Percentiles rank a stretch among this genome's conserved stretches.
phyloP scores from a whole-genome alignment of 2,113 vertebrate species.

The Lampris incognitus region DNA sequence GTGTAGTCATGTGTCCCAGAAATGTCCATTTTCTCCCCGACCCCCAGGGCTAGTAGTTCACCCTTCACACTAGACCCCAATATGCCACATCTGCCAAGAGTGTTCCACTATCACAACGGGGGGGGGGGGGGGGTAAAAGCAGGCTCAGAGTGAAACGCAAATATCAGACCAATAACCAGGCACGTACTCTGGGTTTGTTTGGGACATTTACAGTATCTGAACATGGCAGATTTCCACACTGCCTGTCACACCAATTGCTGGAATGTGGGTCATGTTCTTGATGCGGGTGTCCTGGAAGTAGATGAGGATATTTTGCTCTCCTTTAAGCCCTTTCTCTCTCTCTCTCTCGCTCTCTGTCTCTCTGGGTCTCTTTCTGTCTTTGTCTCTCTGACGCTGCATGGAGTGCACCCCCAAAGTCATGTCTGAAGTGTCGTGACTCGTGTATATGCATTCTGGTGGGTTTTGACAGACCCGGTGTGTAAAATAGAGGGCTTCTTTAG shows the following conservation, averaged over 20 bases:
- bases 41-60: slow-evolving; percentile 53
- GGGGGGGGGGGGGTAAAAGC: slow-evolving; percentile 12
- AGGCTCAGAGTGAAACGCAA: slow-evolving; percentile 23
- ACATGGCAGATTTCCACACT: slow-evolving; percentile 27
- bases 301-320: slow-evolving; percentile 26
- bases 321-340: slow-evolving; percentile 7
- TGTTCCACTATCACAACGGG: slow-evolving; percentile 33
- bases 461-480: slow-evolving; percentile 66
- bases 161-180: slow-evolving; percentile 26
- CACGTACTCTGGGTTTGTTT: slow-evolving; percentile 5
- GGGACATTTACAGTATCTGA: neutral
- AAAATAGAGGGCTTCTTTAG: slow-evolving; percentile 68
- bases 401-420: slow-evolving; percentile 43
- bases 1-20: slow-evolving; percentile 71
- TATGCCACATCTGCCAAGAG: slow-evolving; percentile 51
- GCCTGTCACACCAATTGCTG: slow-evolving; percentile 36
- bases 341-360: neutral
- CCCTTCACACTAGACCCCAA: slow-evolving; percentile 45
- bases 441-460: slow-evolving; percentile 50
- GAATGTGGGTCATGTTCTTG: slow-evolving; percentile 65
- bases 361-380: neutral
- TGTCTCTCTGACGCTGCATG: neutral
- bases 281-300: slow-evolving; percentile 57
- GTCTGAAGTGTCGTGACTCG: slow-evolving; percentile 51
- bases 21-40: slow-evolving; percentile 53